phyloP scores from a whole-genome alignment of 2,888 invertebrate genomes.

The Fabriciana adippe region DNA sequence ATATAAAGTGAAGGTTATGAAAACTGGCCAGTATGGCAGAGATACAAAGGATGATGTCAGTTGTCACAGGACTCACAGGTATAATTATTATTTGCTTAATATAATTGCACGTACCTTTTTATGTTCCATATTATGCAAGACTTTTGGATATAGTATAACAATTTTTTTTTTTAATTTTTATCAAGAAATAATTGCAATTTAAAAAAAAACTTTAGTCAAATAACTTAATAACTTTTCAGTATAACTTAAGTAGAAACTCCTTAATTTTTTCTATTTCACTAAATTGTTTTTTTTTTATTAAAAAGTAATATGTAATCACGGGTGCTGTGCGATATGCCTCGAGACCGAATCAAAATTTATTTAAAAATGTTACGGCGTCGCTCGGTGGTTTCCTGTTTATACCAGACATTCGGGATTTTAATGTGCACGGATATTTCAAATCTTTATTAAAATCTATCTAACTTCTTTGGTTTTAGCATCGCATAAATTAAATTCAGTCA shows the following conservation, averaged over 20 bases:
- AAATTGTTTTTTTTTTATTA: not conserved
- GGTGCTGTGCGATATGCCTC: slow-evolving; percentile 41
- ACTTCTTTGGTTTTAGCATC: not conserved
- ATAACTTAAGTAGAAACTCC: too few species aligned
- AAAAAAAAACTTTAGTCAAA: too few species aligned
- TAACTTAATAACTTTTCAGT: too few species aligned
- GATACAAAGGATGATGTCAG: not conserved
- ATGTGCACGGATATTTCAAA: slow-evolving; percentile 12
- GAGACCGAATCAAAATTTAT: slow-evolving; percentile 52
- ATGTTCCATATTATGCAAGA: slow-evolving; percentile 6
- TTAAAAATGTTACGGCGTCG: slow-evolving; percentile 54
- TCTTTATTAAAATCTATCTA: slow-evolving; percentile 6
- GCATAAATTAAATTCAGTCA: too few species aligned
- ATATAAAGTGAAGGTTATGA: too few species aligned
- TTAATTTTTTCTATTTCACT: too few species aligned
- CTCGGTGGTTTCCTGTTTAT: slow-evolving; percentile 61
- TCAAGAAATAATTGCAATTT: too few species aligned
- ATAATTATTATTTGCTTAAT: not conserved
- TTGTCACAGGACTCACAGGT: not conserved
- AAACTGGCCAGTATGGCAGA: too few species aligned
- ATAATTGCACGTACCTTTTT: slow-evolving; percentile 11
- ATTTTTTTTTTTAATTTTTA: not conserved
- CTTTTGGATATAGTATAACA: not conserved
- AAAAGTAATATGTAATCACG: slow-evolving; percentile 4
- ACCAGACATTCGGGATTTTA: slow-evolving; percentile 16